These are phyloP conservation scores for Cyrtonyx montezumae DNA, from an alignment of 2,113 vertebrate species.

Conservation along the genomic window DNA sequence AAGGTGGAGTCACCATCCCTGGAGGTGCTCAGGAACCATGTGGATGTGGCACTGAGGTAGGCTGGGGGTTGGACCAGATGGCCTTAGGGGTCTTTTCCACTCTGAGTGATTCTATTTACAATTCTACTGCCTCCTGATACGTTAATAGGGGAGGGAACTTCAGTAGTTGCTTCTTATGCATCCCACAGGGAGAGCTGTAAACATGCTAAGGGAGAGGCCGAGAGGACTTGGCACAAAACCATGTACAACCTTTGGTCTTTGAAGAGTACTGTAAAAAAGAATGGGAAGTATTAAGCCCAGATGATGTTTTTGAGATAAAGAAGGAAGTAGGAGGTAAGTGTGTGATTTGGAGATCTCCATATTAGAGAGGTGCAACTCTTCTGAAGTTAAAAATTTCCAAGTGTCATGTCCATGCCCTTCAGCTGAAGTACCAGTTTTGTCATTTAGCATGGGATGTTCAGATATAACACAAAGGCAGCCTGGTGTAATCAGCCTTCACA, in stretches of 20 bases:
- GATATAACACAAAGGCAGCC: background rate
- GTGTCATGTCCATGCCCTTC: accelerated
- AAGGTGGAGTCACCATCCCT: too few species aligned
- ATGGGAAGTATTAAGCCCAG: background rate
- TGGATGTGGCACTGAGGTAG: too few species aligned
- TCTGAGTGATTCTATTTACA: too few species aligned
- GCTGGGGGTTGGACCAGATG: too few species aligned
- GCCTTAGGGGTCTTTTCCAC: too few species aligned
- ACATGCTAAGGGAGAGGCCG: background rate
- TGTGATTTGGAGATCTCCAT: background rate
- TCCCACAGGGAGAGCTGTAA: background rate
- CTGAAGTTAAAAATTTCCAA: background rate
- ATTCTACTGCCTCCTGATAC: background rate
- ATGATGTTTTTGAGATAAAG: background rate
- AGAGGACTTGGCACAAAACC: background rate
- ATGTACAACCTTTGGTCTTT: background rate
- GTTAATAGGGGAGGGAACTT: background rate
- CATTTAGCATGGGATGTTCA: background rate
- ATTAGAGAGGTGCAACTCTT: background rate
- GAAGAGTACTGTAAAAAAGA: background rate
- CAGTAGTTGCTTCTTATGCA: background rate
- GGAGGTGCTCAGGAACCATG: too few species aligned
- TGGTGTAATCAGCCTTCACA: background rate
- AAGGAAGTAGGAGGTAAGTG: background rate
- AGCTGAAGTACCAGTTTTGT: background rate